phyloP scores from a whole-genome alignment of 2,888 invertebrate species.

The Neoitamus cyanurus region DNA sequence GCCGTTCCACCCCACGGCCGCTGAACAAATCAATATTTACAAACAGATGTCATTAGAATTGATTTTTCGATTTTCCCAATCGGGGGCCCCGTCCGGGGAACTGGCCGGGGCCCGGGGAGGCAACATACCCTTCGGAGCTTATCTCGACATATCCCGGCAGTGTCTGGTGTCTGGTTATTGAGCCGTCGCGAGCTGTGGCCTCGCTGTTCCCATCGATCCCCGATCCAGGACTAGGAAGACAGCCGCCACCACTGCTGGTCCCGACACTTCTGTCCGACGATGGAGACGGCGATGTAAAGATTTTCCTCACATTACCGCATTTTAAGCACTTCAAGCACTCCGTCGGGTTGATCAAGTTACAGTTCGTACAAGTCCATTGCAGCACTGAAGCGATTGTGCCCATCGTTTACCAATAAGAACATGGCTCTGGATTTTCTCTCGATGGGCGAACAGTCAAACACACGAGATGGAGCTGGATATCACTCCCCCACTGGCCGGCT shows the following conservation, averaged over 20 bases:
- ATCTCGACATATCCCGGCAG: constrained; percentile 58
- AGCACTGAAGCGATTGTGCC: constrained; percentile 94
- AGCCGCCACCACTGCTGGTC: constrained; percentile 51
- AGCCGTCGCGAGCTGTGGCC: background rate
- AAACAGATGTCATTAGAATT: constrained; percentile 56
- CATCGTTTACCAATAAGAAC: constrained; percentile 68
- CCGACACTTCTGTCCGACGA: constrained; percentile 60
- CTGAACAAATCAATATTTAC: constrained; percentile 57
- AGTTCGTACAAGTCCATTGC: constrained; percentile 91
- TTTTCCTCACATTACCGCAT: constrained; percentile 78
- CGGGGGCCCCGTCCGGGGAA: background rate
- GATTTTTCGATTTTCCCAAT: constrained; percentile 55
- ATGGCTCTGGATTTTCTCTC: constrained; percentile 56
- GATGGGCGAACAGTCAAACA: constrained; percentile 48
- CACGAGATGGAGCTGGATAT: background rate
- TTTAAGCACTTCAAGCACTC: constrained; percentile 85
- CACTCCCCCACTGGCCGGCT: background rate
- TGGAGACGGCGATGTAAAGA: constrained; percentile 57
- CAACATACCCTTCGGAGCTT: constrained; percentile 56
- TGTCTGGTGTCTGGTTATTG: constrained; percentile 53
- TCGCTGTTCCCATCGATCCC: constrained; percentile 28
- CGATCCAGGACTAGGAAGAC: constrained; percentile 13
- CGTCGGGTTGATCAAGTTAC: constrained; percentile 89
- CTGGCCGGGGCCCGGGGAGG: background rate
- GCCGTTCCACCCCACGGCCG: constrained; percentile 47